Conservation (phyloP, 2,888 invertebrate genomes). For the Dysmachus trigonus region DNA sequence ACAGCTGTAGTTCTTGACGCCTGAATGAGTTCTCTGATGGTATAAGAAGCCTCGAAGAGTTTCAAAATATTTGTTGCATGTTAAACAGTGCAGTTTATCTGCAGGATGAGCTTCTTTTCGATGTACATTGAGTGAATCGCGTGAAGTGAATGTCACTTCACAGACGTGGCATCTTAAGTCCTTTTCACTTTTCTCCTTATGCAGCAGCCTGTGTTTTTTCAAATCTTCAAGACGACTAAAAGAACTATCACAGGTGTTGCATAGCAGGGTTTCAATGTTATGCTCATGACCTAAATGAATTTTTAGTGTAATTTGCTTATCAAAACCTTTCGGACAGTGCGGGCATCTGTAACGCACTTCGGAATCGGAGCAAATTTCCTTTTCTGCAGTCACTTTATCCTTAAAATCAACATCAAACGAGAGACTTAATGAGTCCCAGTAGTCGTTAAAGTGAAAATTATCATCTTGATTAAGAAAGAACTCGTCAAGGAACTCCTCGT, state of each 20-base stretch:
- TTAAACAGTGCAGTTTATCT: slow-evolving; percentile 36
- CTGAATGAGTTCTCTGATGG: slow-evolving; percentile 52
- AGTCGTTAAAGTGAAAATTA: slow-evolving; percentile 54
- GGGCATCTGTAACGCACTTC: slow-evolving; percentile 52
- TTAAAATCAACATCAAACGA: slow-evolving; percentile 53
- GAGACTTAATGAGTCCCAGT: slow-evolving; percentile 54
- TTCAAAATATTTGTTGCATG: slow-evolving; percentile 50
- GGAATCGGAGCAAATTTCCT: neutral
- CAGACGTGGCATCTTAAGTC: neutral
- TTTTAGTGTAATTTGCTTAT: slow-evolving; percentile 49
- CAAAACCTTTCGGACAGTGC: slow-evolving; percentile 50
- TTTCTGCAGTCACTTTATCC: neutral
- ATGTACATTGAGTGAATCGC: slow-evolving; percentile 39
- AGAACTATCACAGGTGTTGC: slow-evolving; percentile 49
- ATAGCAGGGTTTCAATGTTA: slow-evolving; percentile 45
- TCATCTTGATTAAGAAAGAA: slow-evolving; percentile 52
- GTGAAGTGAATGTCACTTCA: neutral
- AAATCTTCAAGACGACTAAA: slow-evolving; percentile 48
- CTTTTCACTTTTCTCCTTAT: neutral
- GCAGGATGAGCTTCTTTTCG: neutral
- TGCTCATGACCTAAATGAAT: slow-evolving; percentile 53
- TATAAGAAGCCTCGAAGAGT: slow-evolving; percentile 50
- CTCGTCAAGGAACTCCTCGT: slow-evolving; percentile 54
- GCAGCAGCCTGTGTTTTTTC: slow-evolving; percentile 46
- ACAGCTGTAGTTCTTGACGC: slow-evolving; percentile 49